Base-by-base conservation (phyloP, 53 echinoderm and acorn worm genomes). In the Crossaster papposus region DNA sequence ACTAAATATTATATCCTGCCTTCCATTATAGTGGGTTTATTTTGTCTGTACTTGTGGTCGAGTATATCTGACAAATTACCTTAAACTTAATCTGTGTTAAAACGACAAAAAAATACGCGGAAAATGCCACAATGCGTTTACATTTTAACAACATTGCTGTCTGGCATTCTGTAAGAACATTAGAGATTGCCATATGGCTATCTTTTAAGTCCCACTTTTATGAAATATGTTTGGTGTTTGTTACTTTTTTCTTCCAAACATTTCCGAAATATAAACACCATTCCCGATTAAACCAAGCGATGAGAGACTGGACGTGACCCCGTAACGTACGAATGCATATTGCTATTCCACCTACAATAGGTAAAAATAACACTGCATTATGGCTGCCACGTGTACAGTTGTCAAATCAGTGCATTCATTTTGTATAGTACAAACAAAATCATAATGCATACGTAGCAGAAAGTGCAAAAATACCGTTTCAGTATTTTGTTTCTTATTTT, bases 221-320 rank as follows among this genome's bases (percentile, higher is more conserved):
- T n/a, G 14, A 2, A 53, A 53, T 30, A 30, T 79, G 26, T 54
- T 15, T 1, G 18, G n/a, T 62, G 11, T 33, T 23, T 79, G 52
- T 30, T 54, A 52, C 55, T 81, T 81, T 30, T n/a, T 81, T n/a
- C n/a, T 30, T 31, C 32, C 7, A 34, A 31, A 55, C 15, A 72
- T 84, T 29, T 72, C 72, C 51, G 84, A 84, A 84, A 72, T 28
- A 38, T 84, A 84, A 84, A 84, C 84, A 84, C 36, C 44, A 84
- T 84, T 84, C 26, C 72, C 54, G 81, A 52, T 84, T 71, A 84
- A 84, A 84, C 84, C 72, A 68, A 64, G 10, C 15, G 82, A 65
- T 44, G 68, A 68, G 13, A 68, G 65, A 82, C 26, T 65, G 37
- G 34, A n/a, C 68, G 82, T 81, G 62, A 55, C 31, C 55, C 28